A percentile compares a stretch with the other conserved stretches of the same genome.
phyloP scores from a whole-genome alignment of 2,113 vertebrate species.

The Grallaria varia region DNA sequence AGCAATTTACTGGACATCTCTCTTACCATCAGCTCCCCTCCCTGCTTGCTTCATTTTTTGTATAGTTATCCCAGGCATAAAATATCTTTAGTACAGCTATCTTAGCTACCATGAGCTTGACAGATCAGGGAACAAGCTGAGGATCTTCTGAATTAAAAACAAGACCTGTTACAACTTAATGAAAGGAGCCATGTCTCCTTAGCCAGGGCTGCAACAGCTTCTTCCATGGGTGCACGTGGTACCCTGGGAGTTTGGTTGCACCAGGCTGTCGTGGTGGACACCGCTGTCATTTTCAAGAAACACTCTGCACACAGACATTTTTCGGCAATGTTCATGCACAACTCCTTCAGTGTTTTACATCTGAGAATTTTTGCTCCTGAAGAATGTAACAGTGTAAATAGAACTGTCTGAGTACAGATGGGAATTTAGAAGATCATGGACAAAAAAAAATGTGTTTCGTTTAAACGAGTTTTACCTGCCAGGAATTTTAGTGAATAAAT shows the following conservation, averaged over 20 bases:
- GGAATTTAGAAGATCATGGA: slow-evolving; percentile 1
- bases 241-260: not conserved
- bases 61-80: not conserved
- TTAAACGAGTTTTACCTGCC: slow-evolving; percentile 41
- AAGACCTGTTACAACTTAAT: not conserved
- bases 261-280: not conserved
- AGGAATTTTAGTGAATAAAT: slow-evolving; percentile 32
- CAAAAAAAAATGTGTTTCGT: slow-evolving; percentile 4
- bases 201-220: not conserved
- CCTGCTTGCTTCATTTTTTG: not conserved
- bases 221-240: not conserved
- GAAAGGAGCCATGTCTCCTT: not conserved
- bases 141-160: not conserved
- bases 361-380: slow-evolving; percentile 5
- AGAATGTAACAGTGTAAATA: slow-evolving; percentile 22
- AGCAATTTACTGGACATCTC: not conserved
- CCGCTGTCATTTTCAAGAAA: not conserved
- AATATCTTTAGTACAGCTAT: not conserved
- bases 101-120: not conserved
- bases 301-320: not conserved
- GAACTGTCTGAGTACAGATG: slow-evolving; percentile 18
- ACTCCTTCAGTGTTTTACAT: not conserved
- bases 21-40: not conserved
- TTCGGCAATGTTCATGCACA: not conserved
- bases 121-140: not conserved